Conservation (phyloP, 2,113 vertebrate genomes). For the Chamaetylas fuelleborni region DNA sequence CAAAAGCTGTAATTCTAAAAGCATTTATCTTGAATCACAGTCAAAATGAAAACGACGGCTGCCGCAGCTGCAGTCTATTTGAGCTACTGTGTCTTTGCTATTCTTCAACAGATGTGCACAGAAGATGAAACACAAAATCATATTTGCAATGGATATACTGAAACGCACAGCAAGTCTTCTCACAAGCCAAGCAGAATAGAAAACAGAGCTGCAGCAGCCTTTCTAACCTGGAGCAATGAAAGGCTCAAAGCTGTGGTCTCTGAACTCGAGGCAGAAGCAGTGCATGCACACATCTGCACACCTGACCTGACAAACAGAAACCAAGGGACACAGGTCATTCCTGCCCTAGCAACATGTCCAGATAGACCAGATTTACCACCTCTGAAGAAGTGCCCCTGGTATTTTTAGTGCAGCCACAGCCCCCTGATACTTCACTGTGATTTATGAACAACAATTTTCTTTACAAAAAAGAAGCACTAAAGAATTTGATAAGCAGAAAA, state of each 20-base stretch:
- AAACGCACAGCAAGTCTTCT: not conserved
- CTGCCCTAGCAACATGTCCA: not conserved
- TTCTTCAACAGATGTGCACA: constrained; percentile 52
- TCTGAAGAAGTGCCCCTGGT: not conserved
- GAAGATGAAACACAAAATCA: constrained; percentile 44
- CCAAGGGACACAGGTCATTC: not conserved
- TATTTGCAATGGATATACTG: constrained; percentile 20
- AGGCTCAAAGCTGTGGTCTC: not conserved
- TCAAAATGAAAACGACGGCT: not conserved
- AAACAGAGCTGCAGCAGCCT: not conserved
- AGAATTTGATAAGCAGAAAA: constrained; percentile 2
- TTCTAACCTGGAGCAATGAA: not conserved
- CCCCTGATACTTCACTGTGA: not conserved
- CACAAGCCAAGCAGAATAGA: not conserved
- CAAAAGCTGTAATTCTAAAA: constrained; percentile 57
- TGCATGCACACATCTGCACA: rapidly evolving
- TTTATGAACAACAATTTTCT: constrained; percentile 1
- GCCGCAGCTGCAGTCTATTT: constrained; percentile 60
- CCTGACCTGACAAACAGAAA: not conserved
- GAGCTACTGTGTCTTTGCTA: constrained; percentile 17
- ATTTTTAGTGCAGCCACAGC: not conserved
- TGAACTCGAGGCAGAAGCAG: not conserved
- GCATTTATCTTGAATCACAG: constrained; percentile 47
- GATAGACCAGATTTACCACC: not conserved
- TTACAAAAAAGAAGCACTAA: not conserved